Evolutionary conservation across 1,140 invertebrate genomes (phyloP), one percentile per base, ranked within the genome.

Genomic region (Macrostomum lignano): DNA sequence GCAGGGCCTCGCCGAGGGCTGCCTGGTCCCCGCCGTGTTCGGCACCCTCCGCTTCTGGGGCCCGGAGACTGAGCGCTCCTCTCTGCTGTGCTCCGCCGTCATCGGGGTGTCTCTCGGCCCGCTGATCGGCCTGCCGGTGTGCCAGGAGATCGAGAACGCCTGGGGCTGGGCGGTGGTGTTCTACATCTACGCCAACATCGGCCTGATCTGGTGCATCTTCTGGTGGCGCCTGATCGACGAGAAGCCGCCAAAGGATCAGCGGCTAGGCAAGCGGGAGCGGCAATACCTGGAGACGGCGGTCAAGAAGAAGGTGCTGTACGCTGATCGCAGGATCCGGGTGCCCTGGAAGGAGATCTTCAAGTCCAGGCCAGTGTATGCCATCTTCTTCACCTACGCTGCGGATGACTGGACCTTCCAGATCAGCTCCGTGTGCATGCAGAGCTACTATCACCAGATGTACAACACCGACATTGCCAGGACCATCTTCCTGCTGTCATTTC

Each of bases 111-210:
- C 32, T 5, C 19, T 33, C 13, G 32, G 32, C 9, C 32, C 32
- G 4, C 26, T 33, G 20, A 33, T 33, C n/a, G 32, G 32, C 6
- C 19, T 33, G 19, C 32, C 32, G 7, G 19, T 33, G 5, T 33
- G 32, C 20, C 22, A 25, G 24, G 7, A 33, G 20, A 33, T 33
- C 26, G 32, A 33, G 26, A 25, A 33, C 11, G 11, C 24, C 10
- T 33, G 32, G 32, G 32, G 32, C 19, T 33, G 32, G 32, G 32
- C 22, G 14, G 32, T 33, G 14, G 32, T 33, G 3, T 33, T 33
- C 17, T 33, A 33, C 19, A 33, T 33, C 26, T 33, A 33, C 11
- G 32, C 32, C 7, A 33, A 33, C 20, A 13, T 33, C 11, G 32
- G 32, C 5, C 19, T 33, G 13, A 33, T 33, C 5, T 33, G 32